A percentile compares a stretch with the other conserved stretches of the same genome.
Conservation (phyloP, 2,797 vertebrate species). For the Alcedo atthis region DNA sequence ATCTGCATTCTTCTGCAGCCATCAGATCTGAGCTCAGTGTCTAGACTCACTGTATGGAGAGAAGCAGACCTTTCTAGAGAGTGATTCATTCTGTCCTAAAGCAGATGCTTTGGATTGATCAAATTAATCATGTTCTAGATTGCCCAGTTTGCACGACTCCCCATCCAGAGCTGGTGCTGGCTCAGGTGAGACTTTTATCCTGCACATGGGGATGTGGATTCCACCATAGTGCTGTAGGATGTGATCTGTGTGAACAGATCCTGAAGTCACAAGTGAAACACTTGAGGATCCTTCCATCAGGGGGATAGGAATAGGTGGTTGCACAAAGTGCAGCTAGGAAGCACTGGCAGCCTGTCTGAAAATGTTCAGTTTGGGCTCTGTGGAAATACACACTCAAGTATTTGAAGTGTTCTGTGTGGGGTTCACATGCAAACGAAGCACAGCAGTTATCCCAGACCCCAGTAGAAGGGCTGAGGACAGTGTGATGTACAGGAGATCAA, state of each 20-base stretch:
- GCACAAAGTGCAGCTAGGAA: not conserved
- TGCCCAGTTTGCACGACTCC: not conserved
- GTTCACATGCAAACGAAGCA: not conserved
- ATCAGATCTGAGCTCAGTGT: constrained; percentile 57
- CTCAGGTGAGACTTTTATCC: not conserved
- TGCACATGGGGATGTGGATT: not conserved
- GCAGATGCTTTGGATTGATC: constrained; percentile 22
- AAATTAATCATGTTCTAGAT: constrained; percentile 16
- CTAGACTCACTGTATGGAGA: constrained; percentile 38
- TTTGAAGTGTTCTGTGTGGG: not conserved
- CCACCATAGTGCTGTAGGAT: not conserved
- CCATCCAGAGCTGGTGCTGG: not conserved
- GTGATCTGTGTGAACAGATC: not conserved
- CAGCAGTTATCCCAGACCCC: not conserved
- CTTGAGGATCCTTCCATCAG: not conserved
- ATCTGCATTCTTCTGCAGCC: constrained; percentile 40
- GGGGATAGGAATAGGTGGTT: not conserved
- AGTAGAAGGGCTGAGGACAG: not conserved
- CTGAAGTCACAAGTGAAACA: not conserved
- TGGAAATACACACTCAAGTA: not conserved
- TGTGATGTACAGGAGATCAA: not conserved
- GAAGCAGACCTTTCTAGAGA: constrained; percentile 31
- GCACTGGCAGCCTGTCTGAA: not conserved
- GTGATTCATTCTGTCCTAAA: constrained; percentile 39
- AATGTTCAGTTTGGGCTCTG: not conserved